Conservation (phyloP, 2,888 invertebrate genomes). For the Disparrhopalites patrizii region DNA sequence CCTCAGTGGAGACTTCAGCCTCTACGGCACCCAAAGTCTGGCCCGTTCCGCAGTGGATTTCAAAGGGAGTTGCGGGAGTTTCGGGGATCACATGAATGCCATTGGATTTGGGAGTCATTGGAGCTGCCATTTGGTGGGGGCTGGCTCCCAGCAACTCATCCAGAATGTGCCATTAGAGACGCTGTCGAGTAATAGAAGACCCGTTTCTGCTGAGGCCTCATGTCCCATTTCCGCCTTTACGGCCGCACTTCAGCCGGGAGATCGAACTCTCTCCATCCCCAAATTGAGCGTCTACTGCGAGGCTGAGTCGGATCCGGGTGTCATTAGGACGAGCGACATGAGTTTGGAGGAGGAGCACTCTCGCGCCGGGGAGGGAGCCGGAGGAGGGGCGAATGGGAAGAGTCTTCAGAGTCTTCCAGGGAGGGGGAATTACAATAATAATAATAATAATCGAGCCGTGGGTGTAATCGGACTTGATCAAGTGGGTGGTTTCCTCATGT, state of each 20-base stretch:
- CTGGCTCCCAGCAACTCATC: constrained; percentile 61
- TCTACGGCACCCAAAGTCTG: background rate
- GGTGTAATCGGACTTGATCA: constrained; percentile 27
- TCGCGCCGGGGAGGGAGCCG: background rate
- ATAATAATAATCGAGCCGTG: background rate
- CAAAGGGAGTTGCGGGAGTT: constrained; percentile 57
- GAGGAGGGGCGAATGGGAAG: background rate
- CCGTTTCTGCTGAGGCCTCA: constrained; percentile 23
- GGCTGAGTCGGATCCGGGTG: background rate
- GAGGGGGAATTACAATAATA: background rate
- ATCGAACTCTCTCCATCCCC: constrained; percentile 19
- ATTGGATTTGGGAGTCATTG: constrained; percentile 68
- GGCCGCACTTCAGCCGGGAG: background rate
- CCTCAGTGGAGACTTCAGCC: background rate
- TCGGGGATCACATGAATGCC: constrained; percentile 74
- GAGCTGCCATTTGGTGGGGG: constrained; percentile 60
- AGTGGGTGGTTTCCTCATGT: constrained; percentile 38
- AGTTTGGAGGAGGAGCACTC: background rate
- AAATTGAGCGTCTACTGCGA: constrained; percentile 12
- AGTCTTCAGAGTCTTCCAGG: too few relatives aligned
- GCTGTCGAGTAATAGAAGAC: constrained; percentile 55
- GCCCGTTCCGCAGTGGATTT: constrained; percentile 2
- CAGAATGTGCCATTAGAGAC: constrained; percentile 69
- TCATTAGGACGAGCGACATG: background rate
- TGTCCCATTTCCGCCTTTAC: constrained; percentile 20